Evolutionary conservation across 2,113 vertebrate species (phyloP), one percentile per base, ranked within the genome.

Genomic region (Cepphus grylle): DNA sequence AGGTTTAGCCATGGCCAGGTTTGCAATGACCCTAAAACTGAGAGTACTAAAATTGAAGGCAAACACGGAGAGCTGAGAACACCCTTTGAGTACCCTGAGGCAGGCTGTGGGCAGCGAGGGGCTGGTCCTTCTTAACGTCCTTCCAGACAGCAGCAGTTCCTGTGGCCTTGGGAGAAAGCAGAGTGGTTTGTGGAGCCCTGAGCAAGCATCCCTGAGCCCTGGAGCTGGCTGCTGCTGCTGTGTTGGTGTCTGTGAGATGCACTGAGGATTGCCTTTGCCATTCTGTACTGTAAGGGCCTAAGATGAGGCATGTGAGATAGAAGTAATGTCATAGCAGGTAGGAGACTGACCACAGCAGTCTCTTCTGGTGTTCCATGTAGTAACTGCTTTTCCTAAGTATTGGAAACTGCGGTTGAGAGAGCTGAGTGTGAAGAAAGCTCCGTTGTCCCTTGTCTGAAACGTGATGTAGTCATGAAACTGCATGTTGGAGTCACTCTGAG

Each of bases 401-500:
- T 70, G 86, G 17, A 40, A 69, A 61, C 67, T 50, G 67, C 25
- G n/a, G 42, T 19, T 78, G 63, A 45, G 84, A 62, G 70, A 47
- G 15, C 26, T 15, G 61, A 50, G 43, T 72, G 38, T 85, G 59
- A 71, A 4, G 26, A 78, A 53, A 85, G n/a, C 30, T 67, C 38
- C 1, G 0, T 63, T 72, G 34, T 90, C 40, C 56, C 58, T 56
- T 14, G 29, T 80, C 59, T 91, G 76, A 70, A 91, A 55, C 3
- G 32, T n/a, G 72, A 42, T 2, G 1, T 2, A 12, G 63, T 65
- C 19, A 8, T 26, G 76, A 56, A 45, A n/a, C 71, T 72, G 53
- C 21, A 18, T 6, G 3, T 16, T 73, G 83, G 59, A 61, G 38
- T 94, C 53, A 10, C 50, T 77, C 23, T 36, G 0, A 0, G 1